phyloP scores from a whole-genome alignment of 92 coral and sea anemone species.

The Muricea muricata region DNA sequence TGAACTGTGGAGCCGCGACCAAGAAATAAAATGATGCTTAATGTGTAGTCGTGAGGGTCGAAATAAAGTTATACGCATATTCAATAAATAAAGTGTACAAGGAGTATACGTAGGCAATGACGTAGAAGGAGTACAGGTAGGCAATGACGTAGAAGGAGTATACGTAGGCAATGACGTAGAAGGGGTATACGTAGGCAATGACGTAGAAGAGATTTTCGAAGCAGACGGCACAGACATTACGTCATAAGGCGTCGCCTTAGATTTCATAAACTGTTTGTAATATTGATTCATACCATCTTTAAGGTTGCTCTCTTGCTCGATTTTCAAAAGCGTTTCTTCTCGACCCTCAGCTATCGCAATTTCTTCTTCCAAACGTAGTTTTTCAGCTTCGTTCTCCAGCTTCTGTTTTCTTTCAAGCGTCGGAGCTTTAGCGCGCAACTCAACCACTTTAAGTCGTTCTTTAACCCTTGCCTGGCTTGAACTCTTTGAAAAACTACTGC shows the following conservation, averaged over 20 bases:
- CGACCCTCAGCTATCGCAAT: slow-evolving; percentile 12
- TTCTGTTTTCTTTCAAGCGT: slow-evolving; percentile 18
- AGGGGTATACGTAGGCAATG: background rate
- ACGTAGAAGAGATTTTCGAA: background rate
- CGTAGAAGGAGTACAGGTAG: no score
- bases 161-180: no score
- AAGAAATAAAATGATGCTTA: no score
- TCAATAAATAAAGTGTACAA: no score
- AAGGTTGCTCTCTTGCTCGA: slow-evolving; percentile 6
- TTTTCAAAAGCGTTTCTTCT: slow-evolving; percentile 15
- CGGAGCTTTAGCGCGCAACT: slow-evolving; percentile 16
- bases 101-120: background rate
- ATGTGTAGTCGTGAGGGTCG: no score
- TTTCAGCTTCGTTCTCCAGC: slow-evolving; percentile 9
- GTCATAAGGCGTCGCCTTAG: background rate
- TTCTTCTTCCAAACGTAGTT: background rate
- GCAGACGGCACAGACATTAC: background rate
- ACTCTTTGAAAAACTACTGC: slow-evolving; percentile 8
- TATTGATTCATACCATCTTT: slow-evolving; percentile 25
- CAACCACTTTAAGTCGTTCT: slow-evolving; percentile 14
- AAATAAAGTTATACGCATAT: no score
- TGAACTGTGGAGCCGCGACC: no score
- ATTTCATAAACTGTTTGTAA: background rate
- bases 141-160: no score
- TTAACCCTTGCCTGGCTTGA: slow-evolving; percentile 24